These are phyloP conservation scores for Diuraphis noxia DNA, from an alignment of 1,140 invertebrate genomes.

Conservation along the genomic window DNA sequence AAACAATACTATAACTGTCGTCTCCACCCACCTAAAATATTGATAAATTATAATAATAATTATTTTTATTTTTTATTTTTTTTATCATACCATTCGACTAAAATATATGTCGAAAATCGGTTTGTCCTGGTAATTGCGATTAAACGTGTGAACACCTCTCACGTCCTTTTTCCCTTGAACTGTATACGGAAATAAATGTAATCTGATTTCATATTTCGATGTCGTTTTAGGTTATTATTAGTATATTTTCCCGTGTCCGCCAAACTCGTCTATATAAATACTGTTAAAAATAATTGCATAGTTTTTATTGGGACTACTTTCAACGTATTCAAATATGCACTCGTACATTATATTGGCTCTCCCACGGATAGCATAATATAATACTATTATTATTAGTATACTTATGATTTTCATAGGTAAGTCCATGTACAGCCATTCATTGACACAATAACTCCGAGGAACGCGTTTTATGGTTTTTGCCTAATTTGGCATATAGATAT, in stretches of 20 bases:
- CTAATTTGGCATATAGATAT: background rate
- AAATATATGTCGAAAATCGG: background rate
- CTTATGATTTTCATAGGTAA: background rate
- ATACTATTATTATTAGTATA: background rate
- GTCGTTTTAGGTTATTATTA: background rate
- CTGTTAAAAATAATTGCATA: background rate
- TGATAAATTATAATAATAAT: background rate
- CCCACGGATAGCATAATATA: background rate
- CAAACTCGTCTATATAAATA: background rate
- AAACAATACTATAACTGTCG: background rate
- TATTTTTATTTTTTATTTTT: too few relatives aligned
- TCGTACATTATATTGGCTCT: background rate
- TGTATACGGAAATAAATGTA: background rate
- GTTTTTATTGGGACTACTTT: background rate
- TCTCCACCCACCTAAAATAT: background rate
- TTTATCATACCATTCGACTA: background rate
- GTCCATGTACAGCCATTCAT: background rate
- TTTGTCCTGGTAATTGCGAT: background rate
- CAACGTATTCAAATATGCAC: background rate
- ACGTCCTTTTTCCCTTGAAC: constrained; percentile 18
- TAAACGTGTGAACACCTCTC: constrained; percentile 30
- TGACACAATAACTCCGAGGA: background rate
- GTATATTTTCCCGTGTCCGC: background rate
- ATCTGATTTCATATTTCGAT: background rate
- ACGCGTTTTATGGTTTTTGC: background rate